Percentiles rank a stretch among this genome's conserved stretches.
These are phyloP conservation scores for Ramphastos sulfuratus DNA, from an alignment of 2,113 vertebrate species.

Conservation along the genomic window DNA sequence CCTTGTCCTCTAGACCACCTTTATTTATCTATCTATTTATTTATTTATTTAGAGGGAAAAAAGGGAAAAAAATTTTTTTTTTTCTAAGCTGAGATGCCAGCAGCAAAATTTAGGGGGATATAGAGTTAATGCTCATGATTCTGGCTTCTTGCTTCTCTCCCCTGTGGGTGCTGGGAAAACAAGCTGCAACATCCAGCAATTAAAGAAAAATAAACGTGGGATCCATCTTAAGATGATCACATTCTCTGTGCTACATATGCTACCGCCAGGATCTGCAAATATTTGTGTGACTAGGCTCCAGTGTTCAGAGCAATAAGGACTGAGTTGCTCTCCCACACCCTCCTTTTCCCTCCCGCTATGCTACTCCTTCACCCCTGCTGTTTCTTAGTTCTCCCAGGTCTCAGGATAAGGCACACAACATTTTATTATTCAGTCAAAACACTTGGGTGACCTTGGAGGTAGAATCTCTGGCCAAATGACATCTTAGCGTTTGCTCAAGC, in stretches of 20 bases:
- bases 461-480: slow-evolving; percentile 56
- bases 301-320: slow-evolving; percentile 18
- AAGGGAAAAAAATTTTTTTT: no score
- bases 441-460: slow-evolving; percentile 62
- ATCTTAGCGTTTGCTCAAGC: slow-evolving; percentile 29
- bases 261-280: slow-evolving; percentile 50
- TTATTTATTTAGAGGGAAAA: no score
- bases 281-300: slow-evolving; percentile 57
- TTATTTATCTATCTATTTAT: no score
- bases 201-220: slow-evolving; percentile 45
- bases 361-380: slow-evolving; percentile 40
- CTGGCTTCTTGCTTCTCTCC: neutral
- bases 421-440: slow-evolving; percentile 56
- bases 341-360: neutral
- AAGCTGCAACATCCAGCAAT: slow-evolving; percentile 20
- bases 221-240: neutral
- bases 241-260: slow-evolving; percentile 6
- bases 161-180: neutral
- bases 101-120: neutral
- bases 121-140: neutral
- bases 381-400: slow-evolving; percentile 40
- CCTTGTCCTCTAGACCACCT: neutral
- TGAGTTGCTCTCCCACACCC: neutral
- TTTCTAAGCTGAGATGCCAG: neutral
- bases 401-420: slow-evolving; percentile 23